A percentile compares a stretch with the other conserved stretches of the same genome.
Conservation (phyloP, 2,113 vertebrate genomes). For the Fulica atra region DNA sequence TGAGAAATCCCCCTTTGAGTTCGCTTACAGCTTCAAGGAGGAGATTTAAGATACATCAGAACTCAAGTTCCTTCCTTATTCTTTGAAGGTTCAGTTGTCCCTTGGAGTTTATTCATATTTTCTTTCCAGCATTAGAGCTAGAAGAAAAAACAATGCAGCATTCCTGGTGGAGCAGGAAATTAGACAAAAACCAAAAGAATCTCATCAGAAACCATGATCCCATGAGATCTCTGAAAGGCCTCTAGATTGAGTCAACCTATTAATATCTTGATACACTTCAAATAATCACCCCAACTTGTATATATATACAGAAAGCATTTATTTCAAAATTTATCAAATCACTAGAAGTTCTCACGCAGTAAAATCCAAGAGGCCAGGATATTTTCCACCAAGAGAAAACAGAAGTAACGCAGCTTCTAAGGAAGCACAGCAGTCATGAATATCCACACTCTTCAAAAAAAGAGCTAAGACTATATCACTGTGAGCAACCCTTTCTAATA, state of each 20-base stretch:
- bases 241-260: background rate
- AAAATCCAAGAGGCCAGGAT: background rate
- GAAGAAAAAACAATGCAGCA: background rate
- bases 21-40: background rate
- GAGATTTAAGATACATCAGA: background rate
- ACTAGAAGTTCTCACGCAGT: background rate
- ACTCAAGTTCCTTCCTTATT: background rate
- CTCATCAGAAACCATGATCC: background rate
- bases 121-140: background rate
- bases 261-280: background rate
- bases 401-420: background rate
- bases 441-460: background rate
- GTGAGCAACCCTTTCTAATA: accelerated
- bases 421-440: background rate
- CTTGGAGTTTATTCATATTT: background rate
- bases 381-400: background rate
- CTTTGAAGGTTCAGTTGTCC: background rate
- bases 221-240: background rate
- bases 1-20: background rate
- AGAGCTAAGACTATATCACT: background rate
- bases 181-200: background rate
- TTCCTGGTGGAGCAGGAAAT: background rate
- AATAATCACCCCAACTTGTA: background rate
- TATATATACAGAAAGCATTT: background rate
- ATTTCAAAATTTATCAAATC: background rate